phyloP scores from a whole-genome alignment of 2,113 vertebrate species.

The Camelus dromedarius region DNA sequence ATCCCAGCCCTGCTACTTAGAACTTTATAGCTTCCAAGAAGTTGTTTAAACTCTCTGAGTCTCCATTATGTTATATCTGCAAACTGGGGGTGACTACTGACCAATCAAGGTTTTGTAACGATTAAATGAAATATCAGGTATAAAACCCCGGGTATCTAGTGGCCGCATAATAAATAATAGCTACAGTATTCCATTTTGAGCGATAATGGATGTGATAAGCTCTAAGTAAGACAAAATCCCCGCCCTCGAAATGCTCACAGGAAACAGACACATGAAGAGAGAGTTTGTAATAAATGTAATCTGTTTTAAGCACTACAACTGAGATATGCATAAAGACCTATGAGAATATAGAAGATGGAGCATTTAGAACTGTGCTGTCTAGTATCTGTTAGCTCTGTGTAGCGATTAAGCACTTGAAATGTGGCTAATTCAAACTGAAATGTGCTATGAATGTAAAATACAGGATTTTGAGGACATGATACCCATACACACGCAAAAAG shows the following conservation, averaged over 20 bases:
- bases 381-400: background rate
- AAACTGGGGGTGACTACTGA: background rate
- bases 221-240: constrained; percentile 38
- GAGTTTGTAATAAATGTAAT: background rate
- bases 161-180: background rate
- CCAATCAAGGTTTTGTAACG: background rate
- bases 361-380: background rate
- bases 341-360: background rate
- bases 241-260: background rate
- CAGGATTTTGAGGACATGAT: background rate
- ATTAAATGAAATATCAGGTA: constrained; percentile 27
- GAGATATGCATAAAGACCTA: background rate
- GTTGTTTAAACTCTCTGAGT: background rate
- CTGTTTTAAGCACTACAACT: background rate
- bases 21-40: background rate
- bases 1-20: background rate
- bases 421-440: constrained; percentile 29
- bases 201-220: background rate
- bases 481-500: background rate
- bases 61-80: background rate
- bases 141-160: background rate
- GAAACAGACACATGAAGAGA: constrained; percentile 27
- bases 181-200: background rate
- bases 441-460: constrained; percentile 23
- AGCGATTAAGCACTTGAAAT: background rate